Conservation (phyloP, 2,113 vertebrate species). For the Pseudopodoces humilis region DNA sequence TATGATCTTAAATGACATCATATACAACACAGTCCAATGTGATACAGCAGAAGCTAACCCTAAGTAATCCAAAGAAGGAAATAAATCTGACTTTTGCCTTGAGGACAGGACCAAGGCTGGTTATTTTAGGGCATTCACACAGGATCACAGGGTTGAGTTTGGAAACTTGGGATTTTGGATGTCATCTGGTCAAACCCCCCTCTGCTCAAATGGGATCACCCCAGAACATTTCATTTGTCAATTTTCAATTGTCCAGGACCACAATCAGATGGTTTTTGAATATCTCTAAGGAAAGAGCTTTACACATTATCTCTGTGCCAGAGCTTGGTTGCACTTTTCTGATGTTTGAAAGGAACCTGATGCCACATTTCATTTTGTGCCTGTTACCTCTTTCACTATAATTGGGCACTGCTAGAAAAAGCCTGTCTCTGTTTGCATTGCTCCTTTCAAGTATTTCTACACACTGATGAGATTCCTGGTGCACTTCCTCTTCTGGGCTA, state of each 20-base stretch:
- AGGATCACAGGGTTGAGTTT: not conserved
- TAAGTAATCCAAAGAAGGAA: not conserved
- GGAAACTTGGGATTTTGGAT: not conserved
- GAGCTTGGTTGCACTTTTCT: not conserved
- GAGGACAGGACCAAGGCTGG: not conserved
- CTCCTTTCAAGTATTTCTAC: not conserved
- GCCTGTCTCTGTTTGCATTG: not conserved
- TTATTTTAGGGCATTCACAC: not conserved
- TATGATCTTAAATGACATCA: not conserved
- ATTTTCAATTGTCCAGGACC: not conserved
- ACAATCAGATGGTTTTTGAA: not conserved
- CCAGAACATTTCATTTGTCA: not conserved
- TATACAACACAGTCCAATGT: not conserved
- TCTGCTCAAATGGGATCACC: not conserved
- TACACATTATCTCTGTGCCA: not conserved
- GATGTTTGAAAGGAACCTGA: not conserved
- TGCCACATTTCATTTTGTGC: not conserved
- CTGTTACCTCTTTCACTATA: not conserved
- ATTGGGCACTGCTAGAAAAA: not conserved
- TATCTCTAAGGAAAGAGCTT: not conserved
- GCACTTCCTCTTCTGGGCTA: not conserved
- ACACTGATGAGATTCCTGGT: not conserved
- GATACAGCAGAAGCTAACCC: not conserved
- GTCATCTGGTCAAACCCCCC: fast-evolving
- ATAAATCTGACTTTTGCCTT: not conserved